Percentiles rank a stretch among this genome's conserved stretches.
Evolutionary conservation across 1,140 invertebrate genomes (phyloP).

Genomic region (Ceratina japonica): DNA sequence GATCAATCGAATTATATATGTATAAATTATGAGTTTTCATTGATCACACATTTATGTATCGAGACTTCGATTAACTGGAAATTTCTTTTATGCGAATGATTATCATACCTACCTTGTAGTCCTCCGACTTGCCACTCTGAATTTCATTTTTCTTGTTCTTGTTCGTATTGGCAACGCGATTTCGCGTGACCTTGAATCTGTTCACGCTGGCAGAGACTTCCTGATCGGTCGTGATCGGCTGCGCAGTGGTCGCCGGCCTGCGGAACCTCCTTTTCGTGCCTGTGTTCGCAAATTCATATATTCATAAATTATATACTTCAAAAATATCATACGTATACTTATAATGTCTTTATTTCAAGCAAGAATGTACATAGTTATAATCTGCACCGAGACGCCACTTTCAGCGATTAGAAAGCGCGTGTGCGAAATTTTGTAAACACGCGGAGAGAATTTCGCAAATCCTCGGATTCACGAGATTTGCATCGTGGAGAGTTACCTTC

Average conservation of each 20-base stretch:
- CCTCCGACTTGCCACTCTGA: constrained; percentile 80
- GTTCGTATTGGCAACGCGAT: constrained; percentile 80
- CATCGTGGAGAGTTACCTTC: constrained; percentile 68
- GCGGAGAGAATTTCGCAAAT: neutral
- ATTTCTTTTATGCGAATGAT: neutral
- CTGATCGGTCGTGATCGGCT: constrained; percentile 81
- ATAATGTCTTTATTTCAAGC: neutral
- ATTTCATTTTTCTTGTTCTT: constrained; percentile 81
- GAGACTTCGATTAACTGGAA: neutral
- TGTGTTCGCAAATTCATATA: constrained; percentile 50
- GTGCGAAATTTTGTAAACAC: too few relatives aligned
- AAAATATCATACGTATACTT: too few relatives aligned
- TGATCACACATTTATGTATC: neutral
- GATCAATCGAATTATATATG: too few relatives aligned
- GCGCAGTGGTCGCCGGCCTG: constrained; percentile 77
- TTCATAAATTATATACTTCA: too few relatives aligned
- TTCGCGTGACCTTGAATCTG: constrained; percentile 85
- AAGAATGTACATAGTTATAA: neutral
- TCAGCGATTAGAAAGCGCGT: too few relatives aligned
- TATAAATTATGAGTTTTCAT: constrained; percentile 78
- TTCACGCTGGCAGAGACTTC: constrained; percentile 83
- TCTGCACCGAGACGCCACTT: too few relatives aligned
- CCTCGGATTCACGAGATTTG: neutral
- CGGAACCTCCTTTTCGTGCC: constrained; percentile 80
- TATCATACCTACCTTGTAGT: constrained; percentile 79